A percentile compares a stretch with the other conserved stretches of the same genome.
phyloP scores from a whole-genome alignment of 2,797 vertebrate genomes.

The Poeciliopsis presidionis region DNA sequence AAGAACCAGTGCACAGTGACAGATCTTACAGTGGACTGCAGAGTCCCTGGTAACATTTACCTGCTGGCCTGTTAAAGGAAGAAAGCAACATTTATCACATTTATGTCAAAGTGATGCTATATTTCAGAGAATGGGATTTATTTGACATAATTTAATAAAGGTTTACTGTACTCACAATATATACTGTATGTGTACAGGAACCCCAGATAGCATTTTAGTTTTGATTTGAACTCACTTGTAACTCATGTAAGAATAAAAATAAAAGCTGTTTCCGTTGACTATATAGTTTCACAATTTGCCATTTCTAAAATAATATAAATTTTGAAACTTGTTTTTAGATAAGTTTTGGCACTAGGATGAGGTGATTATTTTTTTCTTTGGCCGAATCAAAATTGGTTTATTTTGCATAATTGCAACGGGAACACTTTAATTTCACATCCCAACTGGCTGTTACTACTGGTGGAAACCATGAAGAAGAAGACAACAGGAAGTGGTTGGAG shows the following conservation, averaged over 20 bases:
- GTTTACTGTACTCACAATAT: neutral
- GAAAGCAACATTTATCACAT: neutral
- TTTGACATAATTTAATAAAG: neutral
- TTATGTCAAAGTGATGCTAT: neutral
- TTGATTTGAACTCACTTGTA: neutral
- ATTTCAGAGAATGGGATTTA: neutral
- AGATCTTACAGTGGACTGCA: constrained; percentile 1
- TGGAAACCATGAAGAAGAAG: too few relatives aligned
- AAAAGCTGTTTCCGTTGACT: neutral
- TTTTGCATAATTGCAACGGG: too few relatives aligned
- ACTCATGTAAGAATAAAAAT: neutral
- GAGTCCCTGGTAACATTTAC: neutral
- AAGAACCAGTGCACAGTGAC: constrained; percentile 24
- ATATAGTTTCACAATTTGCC: too few relatives aligned
- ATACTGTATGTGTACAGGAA: neutral
- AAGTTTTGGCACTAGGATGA: too few relatives aligned
- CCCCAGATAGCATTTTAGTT: neutral
- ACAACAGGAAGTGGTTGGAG: too few relatives aligned
- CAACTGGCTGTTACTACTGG: too few relatives aligned
- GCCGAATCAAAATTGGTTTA: too few relatives aligned
- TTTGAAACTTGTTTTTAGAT: too few relatives aligned
- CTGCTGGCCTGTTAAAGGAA: neutral
- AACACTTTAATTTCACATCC: too few relatives aligned
- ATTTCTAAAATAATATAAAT: too few relatives aligned
- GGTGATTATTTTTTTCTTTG: too few relatives aligned